These are phyloP conservation scores for Volucella inflata DNA, from an alignment of 2,888 invertebrate genomes.

Conservation along the genomic window DNA sequence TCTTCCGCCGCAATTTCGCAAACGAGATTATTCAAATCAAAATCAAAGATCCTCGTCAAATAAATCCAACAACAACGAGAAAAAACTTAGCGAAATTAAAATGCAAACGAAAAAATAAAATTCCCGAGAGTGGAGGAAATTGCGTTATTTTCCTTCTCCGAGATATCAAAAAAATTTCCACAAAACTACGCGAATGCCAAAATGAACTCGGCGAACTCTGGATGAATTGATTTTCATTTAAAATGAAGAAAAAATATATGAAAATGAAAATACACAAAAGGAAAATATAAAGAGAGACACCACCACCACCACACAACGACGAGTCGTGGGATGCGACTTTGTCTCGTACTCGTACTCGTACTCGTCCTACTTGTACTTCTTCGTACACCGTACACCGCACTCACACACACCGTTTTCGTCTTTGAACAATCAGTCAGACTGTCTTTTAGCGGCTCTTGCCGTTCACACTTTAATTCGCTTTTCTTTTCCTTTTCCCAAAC, in stretches of 20 bases:
- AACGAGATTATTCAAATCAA: constrained; percentile 46
- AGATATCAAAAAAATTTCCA: constrained; percentile 50
- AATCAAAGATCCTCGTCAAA: constrained; percentile 8
- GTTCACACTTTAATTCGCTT: background rate
- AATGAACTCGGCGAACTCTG: constrained; percentile 73
- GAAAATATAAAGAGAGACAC: constrained; percentile 54
- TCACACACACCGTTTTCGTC: constrained; percentile 29
- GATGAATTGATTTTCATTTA: constrained; percentile 74
- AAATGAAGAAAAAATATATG: constrained; percentile 63
- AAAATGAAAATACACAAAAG: constrained; percentile 37
- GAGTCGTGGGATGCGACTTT: constrained; percentile 61
- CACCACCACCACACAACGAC: constrained; percentile 36
- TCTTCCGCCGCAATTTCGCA: constrained; percentile 54
- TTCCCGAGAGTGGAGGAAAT: constrained; percentile 30
- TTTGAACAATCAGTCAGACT: constrained; percentile 14
- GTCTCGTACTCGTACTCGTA: constrained; percentile 12
- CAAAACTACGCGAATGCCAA: constrained; percentile 63
- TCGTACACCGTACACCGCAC: background rate
- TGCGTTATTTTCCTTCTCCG: constrained; percentile 41
- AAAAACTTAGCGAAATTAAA: constrained; percentile 51
- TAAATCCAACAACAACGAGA: constrained; percentile 39
- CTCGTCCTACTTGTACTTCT: constrained; percentile 38
- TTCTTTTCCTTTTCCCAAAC: background rate
- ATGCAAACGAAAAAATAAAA: constrained; percentile 58
- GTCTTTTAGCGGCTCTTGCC: constrained; percentile 15